A percentile compares a stretch with the other conserved stretches of the same genome.
Evolutionary conservation across 2,113 vertebrate species (phyloP).

Genomic region (Pseudopipra pipra): DNA sequence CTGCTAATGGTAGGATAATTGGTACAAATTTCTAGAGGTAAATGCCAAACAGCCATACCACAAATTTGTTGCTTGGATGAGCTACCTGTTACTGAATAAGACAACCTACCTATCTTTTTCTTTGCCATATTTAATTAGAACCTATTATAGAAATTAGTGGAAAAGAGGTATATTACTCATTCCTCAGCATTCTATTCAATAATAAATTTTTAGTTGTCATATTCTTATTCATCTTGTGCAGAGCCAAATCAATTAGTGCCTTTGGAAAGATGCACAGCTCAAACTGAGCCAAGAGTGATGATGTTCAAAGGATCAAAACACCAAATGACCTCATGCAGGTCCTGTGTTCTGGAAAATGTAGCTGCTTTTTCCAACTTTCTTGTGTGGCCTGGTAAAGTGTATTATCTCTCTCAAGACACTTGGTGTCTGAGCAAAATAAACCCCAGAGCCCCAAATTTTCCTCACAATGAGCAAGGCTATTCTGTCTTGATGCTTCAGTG

Average conservation of each 20-base stretch:
- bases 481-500: background rate
- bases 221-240: background rate
- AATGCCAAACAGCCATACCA: constrained; percentile 34
- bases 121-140: constrained; percentile 7
- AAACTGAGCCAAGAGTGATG: constrained; percentile 25
- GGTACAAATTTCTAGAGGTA: constrained; percentile 47
- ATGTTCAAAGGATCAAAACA: constrained; percentile 29
- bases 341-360: constrained; percentile 4
- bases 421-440: background rate
- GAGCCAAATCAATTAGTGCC: constrained; percentile 45
- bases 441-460: background rate
- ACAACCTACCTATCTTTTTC: background rate
- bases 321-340: constrained; percentile 30
- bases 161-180: constrained; percentile 7
- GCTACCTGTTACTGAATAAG: background rate
- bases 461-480: background rate
- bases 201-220: constrained; percentile 17
- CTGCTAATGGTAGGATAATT: constrained; percentile 50
- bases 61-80: constrained; percentile 15
- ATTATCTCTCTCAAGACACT: background rate
- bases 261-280: constrained; percentile 37
- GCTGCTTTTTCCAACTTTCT: constrained; percentile 10
- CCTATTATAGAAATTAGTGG: constrained; percentile 2
- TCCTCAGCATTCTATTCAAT: background rate
- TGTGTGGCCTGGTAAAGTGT: background rate